Percentiles rank a stretch among this genome's conserved stretches.
These are phyloP conservation scores for Phlogophora meticulosa DNA, from an alignment of 2,888 invertebrate species.

Conservation along the genomic window DNA sequence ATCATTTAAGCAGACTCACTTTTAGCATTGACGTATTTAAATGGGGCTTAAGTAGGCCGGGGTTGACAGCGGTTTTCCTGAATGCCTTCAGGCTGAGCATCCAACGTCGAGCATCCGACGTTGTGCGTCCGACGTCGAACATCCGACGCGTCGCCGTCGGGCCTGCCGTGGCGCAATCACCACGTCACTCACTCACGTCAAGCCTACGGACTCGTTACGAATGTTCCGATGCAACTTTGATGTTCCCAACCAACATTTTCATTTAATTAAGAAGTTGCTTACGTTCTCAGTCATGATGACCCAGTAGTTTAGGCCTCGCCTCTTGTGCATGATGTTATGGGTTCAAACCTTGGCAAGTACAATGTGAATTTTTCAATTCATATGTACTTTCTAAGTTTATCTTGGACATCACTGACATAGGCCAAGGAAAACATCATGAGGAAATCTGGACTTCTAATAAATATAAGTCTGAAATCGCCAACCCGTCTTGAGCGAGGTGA, in stretches of 20 bases:
- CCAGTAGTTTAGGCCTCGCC: too few relatives aligned
- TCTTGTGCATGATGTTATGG: too few relatives aligned
- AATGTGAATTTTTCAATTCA: too few relatives aligned
- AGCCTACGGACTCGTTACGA: conserved; percentile 6
- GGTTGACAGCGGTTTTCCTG: conserved; percentile 75
- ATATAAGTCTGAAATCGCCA: too few relatives aligned
- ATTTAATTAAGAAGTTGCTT: conserved; percentile 59
- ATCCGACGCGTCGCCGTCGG: neutral
- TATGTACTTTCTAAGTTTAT: too few relatives aligned
- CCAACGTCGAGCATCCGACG: neutral
- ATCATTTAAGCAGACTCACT: neutral
- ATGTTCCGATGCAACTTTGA: conserved; percentile 37
- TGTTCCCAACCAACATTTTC: conserved; percentile 28
- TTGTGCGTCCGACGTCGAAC: neutral
- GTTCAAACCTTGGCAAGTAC: too few relatives aligned
- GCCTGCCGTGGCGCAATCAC: conserved; percentile 68
- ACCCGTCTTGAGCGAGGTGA: too few relatives aligned
- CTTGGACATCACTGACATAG: too few relatives aligned
- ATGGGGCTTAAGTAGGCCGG: neutral
- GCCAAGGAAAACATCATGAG: too few relatives aligned
- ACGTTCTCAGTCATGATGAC: too few relatives aligned
- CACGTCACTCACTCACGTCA: conserved; percentile 42
- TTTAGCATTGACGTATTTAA: neutral
- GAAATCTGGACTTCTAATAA: too few relatives aligned
- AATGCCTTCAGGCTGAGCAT: conserved; percentile 77